Base-by-base conservation (phyloP, 1,140 invertebrate genomes). In the Halotydeus destructor region DNA sequence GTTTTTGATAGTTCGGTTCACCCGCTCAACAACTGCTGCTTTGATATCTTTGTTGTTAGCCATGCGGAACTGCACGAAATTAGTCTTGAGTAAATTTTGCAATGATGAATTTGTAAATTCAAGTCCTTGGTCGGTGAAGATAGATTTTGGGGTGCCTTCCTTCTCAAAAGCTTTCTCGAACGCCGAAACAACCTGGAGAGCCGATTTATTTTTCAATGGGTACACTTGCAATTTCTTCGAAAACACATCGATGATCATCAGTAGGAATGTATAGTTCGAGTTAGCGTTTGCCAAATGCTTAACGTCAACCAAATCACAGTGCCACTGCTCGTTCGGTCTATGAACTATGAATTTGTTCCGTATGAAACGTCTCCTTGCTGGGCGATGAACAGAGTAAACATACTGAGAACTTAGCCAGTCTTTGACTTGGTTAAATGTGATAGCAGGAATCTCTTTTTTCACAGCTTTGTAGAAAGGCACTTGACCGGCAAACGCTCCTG, bases 51-150 rank as follows among this genome's bases (percentile, higher is more conserved):
- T 16, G 30, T 49, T 53, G 35, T 53, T 44, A 26, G 42, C 47
- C 30, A 37, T 34, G 27, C 47, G 42, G 28, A 26, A 47, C 1
- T 50, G 36, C 9, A 47, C 50, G 14, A 30, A 39, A 36, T 39
- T 27, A 11, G 32, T 32, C 11, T 50, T 44, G n/a, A 48, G 41
- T 14, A 48, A 24, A 19, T 50, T 36, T 41, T 47, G 41, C 18
- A 34, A 39, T n/a, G 18, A n/a, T 34, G 39, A 33, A 48, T 59
- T 61, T 39, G 53, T 57, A 48, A 63, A 65, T 54, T 66, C 61
- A 36, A 38, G 55, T 0, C 61, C 61, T 31, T 52, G 39, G 49
- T 64, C 62, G 1, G 54, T 57, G 46, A 66, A 62, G 27, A 65
- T 43, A 41, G 62, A 58, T 52, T 53, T 54, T 11, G 62, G 57